These are phyloP conservation scores for Drosophila leontia DNA, from an alignment of 1,140 invertebrate genomes.

Conservation along the genomic window DNA sequence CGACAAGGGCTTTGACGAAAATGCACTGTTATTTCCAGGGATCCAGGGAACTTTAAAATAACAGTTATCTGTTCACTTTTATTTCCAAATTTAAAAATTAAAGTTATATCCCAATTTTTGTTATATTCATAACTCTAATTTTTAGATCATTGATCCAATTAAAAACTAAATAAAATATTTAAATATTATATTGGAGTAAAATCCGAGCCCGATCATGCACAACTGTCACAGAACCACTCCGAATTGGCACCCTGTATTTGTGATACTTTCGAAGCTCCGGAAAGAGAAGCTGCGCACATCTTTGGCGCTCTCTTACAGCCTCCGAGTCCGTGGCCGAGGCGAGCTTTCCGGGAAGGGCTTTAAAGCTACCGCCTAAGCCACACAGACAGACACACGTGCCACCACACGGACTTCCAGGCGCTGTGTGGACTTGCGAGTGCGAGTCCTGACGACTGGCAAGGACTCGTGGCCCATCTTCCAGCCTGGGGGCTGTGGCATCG, in stretches of 20 bases:
- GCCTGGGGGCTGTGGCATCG: slow-evolving; percentile 34
- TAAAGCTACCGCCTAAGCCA: slow-evolving; percentile 29
- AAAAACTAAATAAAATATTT: neutral
- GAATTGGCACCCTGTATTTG: slow-evolving; percentile 29
- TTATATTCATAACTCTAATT: too few species aligned
- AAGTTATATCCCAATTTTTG: too few species aligned
- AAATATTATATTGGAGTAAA: neutral
- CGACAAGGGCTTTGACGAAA: too few species aligned
- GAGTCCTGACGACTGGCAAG: slow-evolving; percentile 44
- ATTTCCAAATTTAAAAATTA: too few species aligned
- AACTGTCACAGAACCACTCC: slow-evolving; percentile 3
- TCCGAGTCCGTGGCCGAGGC: slow-evolving; percentile 12
- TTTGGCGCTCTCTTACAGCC: slow-evolving; percentile 37
- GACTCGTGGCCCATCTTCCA: slow-evolving; percentile 46
- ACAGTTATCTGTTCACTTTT: too few species aligned
- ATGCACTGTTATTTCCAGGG: too few species aligned
- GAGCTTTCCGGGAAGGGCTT: slow-evolving; percentile 41
- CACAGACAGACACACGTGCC: slow-evolving; percentile 12
- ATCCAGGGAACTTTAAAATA: too few species aligned
- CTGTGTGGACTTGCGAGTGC: slow-evolving; percentile 35
- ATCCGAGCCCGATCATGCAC: slow-evolving; percentile 25
- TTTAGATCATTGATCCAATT: too few species aligned
- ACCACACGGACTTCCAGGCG: slow-evolving; percentile 32
- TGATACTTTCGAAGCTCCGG: neutral
- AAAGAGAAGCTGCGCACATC: slow-evolving; percentile 26